Base-by-base conservation (phyloP, 1,140 invertebrate species). In the Vanessa tameamea region DNA sequence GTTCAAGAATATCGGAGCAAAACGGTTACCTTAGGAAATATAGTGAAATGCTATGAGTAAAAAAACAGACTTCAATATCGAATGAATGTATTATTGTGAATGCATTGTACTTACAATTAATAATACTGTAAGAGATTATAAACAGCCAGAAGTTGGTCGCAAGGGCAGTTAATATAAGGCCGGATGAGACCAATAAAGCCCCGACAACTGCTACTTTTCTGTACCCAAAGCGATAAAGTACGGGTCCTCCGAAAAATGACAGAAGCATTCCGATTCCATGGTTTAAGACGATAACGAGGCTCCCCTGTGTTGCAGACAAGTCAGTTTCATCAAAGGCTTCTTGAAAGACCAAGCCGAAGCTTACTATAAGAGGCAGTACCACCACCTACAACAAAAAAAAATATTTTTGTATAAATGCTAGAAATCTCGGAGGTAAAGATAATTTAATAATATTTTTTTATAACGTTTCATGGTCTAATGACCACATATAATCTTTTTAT, bases 261-360 rank as follows among this genome's bases (percentile, higher is more conserved):
- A 95, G 78, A 11, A 94, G 83, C 92, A 95, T 95, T 16, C 95
- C 95, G 78, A 95, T 93, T 3, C 94, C 94, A 84, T 94, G 93
- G 82, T 95, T 95, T 4, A 94, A 81, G 72, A 94, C 95, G 47
- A 95, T 93, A 14, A 95, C 94, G 23, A 95, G 86, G 4, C 94
- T 93, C 1, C 93, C 91, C 77, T 95, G 92, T 0, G 94, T 94
- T 3, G 93, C 93, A 12, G 93, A 87, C 48, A 95, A 87, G 9
- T 86, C 87, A 0, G 94, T 85, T 0, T 82, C 84, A 11, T 84
- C 75, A 48, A 95, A 95, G 14, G 92, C 93, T 72, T 94, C 93
- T 89, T 94, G 93, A 75, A 94, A 94, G 23, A 95, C 90, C 51
- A 95, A 86, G 6, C 92, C 94, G 61, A 95, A 95, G 13, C 93